Evolutionary conservation across 1,140 invertebrate species (phyloP).

Genomic region (Archegozetes longisetosus): DNA sequence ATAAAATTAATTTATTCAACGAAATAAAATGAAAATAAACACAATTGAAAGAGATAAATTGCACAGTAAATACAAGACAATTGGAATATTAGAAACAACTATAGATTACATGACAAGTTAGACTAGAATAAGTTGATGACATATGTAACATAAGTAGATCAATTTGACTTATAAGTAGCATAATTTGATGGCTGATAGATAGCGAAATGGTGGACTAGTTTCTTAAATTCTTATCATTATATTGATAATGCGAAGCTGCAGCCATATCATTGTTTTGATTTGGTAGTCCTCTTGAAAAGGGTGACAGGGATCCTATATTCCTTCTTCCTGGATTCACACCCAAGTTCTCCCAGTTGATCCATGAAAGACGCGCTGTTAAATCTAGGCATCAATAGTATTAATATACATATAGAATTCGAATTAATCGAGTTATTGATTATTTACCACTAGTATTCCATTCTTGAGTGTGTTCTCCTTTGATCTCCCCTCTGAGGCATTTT

Average conservation of each 20-base stretch:
- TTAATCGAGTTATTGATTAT: constrained; percentile 14
- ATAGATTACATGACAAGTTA: no score
- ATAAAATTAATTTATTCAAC: no score
- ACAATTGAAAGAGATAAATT: no score
- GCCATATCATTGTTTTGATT: background rate
- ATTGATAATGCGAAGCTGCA: background rate
- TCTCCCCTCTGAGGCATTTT: constrained; percentile 69
- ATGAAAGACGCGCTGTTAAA: constrained; percentile 84
- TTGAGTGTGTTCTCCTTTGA: constrained; percentile 56
- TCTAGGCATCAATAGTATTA: constrained; percentile 44
- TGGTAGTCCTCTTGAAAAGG: background rate
- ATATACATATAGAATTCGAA: background rate
- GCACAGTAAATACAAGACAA: no score
- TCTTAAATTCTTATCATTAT: background rate
- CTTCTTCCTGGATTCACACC: constrained; percentile 74
- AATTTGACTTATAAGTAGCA: no score
- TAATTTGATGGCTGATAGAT: no score
- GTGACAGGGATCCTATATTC: constrained; percentile 25
- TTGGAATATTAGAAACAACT: no score
- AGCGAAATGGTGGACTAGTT: no score
- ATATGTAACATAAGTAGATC: no score
- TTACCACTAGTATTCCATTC: constrained; percentile 94
- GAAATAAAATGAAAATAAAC: no score
- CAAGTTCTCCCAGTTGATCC: constrained; percentile 98
- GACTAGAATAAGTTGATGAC: no score